Conservation (phyloP, 2,888 invertebrate species). For the Drosophila tripunctata region DNA sequence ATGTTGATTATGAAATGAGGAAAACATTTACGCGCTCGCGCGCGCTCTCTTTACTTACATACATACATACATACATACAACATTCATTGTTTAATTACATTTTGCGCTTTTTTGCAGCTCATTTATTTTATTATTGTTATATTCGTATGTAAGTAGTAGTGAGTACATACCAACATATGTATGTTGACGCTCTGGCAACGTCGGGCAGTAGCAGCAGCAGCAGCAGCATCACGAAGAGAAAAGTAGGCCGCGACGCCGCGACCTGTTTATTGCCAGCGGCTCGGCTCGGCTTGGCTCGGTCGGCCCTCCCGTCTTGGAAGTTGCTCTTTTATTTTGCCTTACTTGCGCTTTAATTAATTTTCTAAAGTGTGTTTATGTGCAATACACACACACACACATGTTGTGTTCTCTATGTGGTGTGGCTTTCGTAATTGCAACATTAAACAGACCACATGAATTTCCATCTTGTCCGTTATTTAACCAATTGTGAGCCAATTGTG, state of each 20-base stretch:
- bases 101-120: constrained; percentile 48
- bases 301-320: constrained; percentile 30
- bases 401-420: constrained; percentile 37
- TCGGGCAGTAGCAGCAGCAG: constrained; percentile 6
- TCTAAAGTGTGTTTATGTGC: constrained; percentile 63
- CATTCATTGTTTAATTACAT: constrained; percentile 71
- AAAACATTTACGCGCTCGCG: constrained; percentile 53
- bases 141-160: no score
- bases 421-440: constrained; percentile 64
- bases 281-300: no score
- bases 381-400: no score
- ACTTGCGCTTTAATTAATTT: constrained; percentile 73
- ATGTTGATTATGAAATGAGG: constrained; percentile 72
- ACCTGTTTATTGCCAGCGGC: constrained; percentile 64
- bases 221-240: constrained; percentile 57
- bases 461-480: constrained; percentile 35
- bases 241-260: constrained; percentile 64
- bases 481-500: constrained; percentile 26
- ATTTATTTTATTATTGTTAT: constrained; percentile 56
- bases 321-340: constrained; percentile 45
- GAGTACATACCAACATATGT: not conserved
- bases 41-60: constrained; percentile 31
- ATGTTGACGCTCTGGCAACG: constrained; percentile 20
- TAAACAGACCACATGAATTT: constrained; percentile 34
- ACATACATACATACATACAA: no score